A percentile compares a stretch with the other conserved stretches of the same genome.
These are phyloP conservation scores for Camelus bactrianus DNA, from an alignment of 2,113 vertebrate species.

Conservation along the genomic window DNA sequence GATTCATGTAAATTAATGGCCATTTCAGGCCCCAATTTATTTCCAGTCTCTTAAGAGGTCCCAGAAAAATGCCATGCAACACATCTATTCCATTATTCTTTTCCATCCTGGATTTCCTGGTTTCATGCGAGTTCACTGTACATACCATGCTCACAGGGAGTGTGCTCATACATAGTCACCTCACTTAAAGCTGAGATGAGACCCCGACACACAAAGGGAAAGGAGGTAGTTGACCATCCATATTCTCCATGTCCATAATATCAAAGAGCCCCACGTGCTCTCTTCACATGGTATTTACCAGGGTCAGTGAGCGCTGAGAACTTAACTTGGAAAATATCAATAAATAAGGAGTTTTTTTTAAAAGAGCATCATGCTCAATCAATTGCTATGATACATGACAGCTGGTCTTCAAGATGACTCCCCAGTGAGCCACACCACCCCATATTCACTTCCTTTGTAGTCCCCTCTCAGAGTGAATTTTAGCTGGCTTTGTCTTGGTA, in stretches of 20 bases:
- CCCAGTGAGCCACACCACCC: not conserved
- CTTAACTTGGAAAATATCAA: not conserved
- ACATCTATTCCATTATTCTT: not conserved
- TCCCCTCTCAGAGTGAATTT: not conserved
- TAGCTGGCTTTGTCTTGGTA: not conserved
- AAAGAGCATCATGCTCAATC: not conserved
- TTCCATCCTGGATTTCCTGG: not conserved
- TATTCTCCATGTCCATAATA: not conserved
- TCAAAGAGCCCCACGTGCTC: not conserved
- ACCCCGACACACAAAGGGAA: not conserved
- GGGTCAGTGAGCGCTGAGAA: not conserved
- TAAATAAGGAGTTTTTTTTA: not conserved
- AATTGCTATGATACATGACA: not conserved
- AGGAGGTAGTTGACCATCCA: not conserved
- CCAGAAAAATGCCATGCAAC: not conserved
- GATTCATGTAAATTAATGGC: slow-evolving; percentile 50
- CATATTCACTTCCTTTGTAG: not conserved
- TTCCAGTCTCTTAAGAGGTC: not conserved
- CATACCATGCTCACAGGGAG: not conserved
- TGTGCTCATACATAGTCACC: not conserved
- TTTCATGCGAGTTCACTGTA: not conserved
- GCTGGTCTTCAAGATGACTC: not conserved
- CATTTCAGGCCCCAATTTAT: not conserved
- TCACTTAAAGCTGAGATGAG: not conserved
- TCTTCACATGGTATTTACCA: not conserved